A percentile compares a stretch with the other conserved stretches of the same genome.
Conservation (phyloP, 2,888 invertebrate genomes). For the Holacanthella duospinosa region DNA sequence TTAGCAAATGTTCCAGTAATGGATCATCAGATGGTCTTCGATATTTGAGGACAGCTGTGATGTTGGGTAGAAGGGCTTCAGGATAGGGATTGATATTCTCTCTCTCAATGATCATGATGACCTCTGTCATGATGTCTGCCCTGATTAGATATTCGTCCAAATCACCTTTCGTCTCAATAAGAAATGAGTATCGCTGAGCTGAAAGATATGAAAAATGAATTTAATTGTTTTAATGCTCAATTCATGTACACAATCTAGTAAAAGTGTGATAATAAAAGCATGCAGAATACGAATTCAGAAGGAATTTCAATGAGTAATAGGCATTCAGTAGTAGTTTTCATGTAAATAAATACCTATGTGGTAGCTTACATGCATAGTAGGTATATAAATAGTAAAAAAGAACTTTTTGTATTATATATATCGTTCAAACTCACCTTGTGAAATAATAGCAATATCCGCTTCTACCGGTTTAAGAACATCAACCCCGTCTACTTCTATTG, state of each 20-base stretch:
- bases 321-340: no score
- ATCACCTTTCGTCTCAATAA: constrained; percentile 11
- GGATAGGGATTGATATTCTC: constrained; percentile 26
- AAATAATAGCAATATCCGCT: constrained; percentile 14
- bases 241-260: no score
- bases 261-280: no score
- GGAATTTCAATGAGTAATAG: no score
- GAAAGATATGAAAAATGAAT: no score
- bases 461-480: constrained; percentile 9
- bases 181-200: constrained; percentile 29
- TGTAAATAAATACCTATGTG: no score
- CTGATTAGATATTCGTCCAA: constrained; percentile 15
- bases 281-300: no score
- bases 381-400: no score
- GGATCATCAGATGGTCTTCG: neutral
- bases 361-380: no score
- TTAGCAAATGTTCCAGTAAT: neutral
- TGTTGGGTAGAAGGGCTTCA: constrained; percentile 19
- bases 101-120: constrained; percentile 11
- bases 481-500: constrained; percentile 28
- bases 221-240: no score
- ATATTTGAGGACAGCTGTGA: constrained; percentile 21
- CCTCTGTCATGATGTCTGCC: constrained; percentile 18
- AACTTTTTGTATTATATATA: no score
- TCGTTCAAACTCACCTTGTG: no score